Evolutionary conservation across 2,113 vertebrate genomes (phyloP), one percentile per base, ranked within the genome.

Genomic region (Larimichthys crocea): DNA sequence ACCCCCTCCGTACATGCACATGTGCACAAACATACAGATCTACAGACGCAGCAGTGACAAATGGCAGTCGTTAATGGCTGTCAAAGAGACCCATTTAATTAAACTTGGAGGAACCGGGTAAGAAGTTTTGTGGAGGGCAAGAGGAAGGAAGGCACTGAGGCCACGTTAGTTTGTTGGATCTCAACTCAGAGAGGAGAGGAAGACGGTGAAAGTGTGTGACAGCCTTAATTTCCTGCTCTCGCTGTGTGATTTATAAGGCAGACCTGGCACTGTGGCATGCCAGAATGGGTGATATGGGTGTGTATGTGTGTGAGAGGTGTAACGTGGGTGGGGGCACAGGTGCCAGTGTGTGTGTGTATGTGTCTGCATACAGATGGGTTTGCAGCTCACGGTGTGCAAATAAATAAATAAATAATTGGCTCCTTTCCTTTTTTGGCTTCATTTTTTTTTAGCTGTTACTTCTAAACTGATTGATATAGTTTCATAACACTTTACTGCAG

Each of bases 11-110:
- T 65, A 53, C 76, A 44, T n/a, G 24, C 74, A 48, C 69, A 67
- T 48, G 15, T 80, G 60, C 65, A 61, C 86, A 91, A 63, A 83
- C 66, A 66, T 29, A 71, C 62, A n/a, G 75, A 73, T 55, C 61
- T 55, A 55, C 60, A 50, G 70, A 82, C 35, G 20, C 78, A 50
- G 62, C 15, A 0, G 69, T 92, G 92, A 95, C 86, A 75, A 92
- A 94, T 94, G 83, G 75, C 74, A 56, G 80, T 90, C 84, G 80
- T 95, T 94, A 94, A 78, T 79, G 80, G 82, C 86, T 87, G 90
- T 91, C 86, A 92, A 80, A 84, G 85, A 66, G 76, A 82, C 88
- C 71, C 46, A 11, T 91, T 91, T 94, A 92, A 94, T 94, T 94
- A 91, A 92, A 93, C 79, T 79, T 79, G 55, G 79, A 90, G 75